A percentile compares a stretch with the other conserved stretches of the same genome.
phyloP scores from a whole-genome alignment of 1,140 invertebrate species.

The Eurosta solidaginis region DNA sequence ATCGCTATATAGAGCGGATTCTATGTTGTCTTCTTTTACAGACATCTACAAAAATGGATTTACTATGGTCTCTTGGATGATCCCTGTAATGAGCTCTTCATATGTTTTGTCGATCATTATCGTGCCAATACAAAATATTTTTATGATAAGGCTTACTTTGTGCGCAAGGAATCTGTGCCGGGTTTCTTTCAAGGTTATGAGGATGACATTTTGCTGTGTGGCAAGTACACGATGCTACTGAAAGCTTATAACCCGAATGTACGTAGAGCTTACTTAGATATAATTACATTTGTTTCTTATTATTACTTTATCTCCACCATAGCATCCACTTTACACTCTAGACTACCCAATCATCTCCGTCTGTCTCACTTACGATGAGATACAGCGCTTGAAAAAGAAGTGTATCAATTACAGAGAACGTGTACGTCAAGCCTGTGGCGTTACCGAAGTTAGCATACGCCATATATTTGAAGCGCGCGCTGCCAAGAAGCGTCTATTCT shows the following conservation, averaged over 20 bases:
- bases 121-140: constrained; percentile 49
- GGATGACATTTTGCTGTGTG: constrained; percentile 49
- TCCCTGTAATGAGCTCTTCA: constrained; percentile 49
- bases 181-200: constrained; percentile 50
- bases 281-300: neutral
- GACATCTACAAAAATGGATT: constrained; percentile 50
- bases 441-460: constrained; percentile 24
- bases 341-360: constrained; percentile 44
- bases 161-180: constrained; percentile 43
- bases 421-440: constrained; percentile 34
- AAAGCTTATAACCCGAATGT: constrained; percentile 50
- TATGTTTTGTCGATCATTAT: constrained; percentile 39
- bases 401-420: constrained; percentile 32
- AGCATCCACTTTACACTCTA: constrained; percentile 49
- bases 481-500: constrained; percentile 36
- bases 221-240: constrained; percentile 54
- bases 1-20: neutral
- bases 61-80: constrained; percentile 50
- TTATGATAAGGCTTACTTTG: constrained; percentile 50
- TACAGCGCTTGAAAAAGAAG: constrained; percentile 35
- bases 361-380: constrained; percentile 45
- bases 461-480: constrained; percentile 38
- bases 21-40: neutral
- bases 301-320: neutral
- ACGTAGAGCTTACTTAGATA: constrained; percentile 22